Conservation (phyloP, 2,113 vertebrate genomes). For the Saguinus midas region DNA sequence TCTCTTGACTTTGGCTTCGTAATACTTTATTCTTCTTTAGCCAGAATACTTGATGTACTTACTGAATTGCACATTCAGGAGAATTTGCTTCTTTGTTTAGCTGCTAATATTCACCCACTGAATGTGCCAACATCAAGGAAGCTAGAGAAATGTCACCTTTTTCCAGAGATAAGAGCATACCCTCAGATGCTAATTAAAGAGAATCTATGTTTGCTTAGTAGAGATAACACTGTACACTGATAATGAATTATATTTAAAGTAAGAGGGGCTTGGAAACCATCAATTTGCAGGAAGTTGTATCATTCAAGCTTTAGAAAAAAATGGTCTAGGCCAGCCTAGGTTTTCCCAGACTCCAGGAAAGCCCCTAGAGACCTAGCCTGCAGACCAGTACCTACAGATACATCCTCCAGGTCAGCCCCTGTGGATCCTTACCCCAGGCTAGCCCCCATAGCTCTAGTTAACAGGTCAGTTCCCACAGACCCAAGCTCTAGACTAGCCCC, state of each 20-base stretch:
- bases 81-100: not conserved
- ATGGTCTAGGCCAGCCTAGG: not conserved
- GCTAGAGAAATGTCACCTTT: not conserved
- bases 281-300: not conserved
- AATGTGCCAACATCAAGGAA: not conserved
- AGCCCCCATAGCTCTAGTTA: not conserved
- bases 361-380: not conserved
- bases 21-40: not conserved
- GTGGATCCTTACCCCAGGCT: not conserved
- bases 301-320: not conserved
- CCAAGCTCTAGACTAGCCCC: not conserved
- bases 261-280: not conserved
- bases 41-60: not conserved
- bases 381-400: not conserved
- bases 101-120: not conserved
- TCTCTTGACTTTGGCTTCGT: not conserved
- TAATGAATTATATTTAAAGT: not conserved
- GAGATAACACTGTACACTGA: not conserved
- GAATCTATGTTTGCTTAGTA: not conserved
- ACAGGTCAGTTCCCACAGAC: too few species aligned
- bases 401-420: not conserved
- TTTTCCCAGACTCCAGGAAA: not conserved
- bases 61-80: not conserved
- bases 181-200: not conserved
- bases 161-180: not conserved